phyloP scores from a whole-genome alignment of 2,888 invertebrate genomes.

The Melieria crassipennis region DNA sequence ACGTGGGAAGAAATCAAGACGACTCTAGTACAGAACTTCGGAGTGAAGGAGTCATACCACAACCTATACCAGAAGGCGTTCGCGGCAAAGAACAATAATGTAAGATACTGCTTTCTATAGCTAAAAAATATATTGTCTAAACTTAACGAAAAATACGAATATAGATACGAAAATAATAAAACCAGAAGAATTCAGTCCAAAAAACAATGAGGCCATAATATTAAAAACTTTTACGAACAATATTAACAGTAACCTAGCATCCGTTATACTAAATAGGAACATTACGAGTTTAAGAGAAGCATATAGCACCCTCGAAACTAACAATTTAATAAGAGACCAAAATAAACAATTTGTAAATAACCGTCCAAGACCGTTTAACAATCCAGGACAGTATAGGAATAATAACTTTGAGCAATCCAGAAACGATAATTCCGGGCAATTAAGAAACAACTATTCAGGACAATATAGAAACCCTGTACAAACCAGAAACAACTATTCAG shows the following conservation, averaged over 20 bases:
- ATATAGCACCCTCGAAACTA: slow-evolving; percentile 9
- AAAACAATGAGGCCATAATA: slow-evolving; percentile 35
- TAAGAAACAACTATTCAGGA: background rate
- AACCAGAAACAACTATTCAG: background rate
- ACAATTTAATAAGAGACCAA: slow-evolving; percentile 4
- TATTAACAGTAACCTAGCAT: slow-evolving; percentile 35
- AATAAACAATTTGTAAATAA: background rate
- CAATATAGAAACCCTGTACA: too few relatives aligned
- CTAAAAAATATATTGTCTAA: background rate
- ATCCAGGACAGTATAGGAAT: background rate
- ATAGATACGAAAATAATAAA: too few relatives aligned
- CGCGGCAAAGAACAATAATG: slow-evolving; percentile 32
- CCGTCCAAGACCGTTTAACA: background rate
- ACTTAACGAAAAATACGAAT: background rate
- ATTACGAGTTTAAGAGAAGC: too few relatives aligned
- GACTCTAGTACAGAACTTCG: slow-evolving; percentile 36
- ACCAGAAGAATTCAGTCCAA: slow-evolving; percentile 37
- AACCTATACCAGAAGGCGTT: slow-evolving; percentile 29
- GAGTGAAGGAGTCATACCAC: slow-evolving; percentile 29
- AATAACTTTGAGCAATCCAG: background rate
- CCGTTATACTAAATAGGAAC: slow-evolving; percentile 7
- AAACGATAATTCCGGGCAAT: too few relatives aligned
- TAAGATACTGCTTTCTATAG: background rate
- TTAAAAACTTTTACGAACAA: slow-evolving; percentile 40
- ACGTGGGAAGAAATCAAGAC: slow-evolving; percentile 35